These are phyloP conservation scores for Montipora capricornis DNA, from an alignment of 64 coral and sea anemone species.

Conservation along the genomic window DNA sequence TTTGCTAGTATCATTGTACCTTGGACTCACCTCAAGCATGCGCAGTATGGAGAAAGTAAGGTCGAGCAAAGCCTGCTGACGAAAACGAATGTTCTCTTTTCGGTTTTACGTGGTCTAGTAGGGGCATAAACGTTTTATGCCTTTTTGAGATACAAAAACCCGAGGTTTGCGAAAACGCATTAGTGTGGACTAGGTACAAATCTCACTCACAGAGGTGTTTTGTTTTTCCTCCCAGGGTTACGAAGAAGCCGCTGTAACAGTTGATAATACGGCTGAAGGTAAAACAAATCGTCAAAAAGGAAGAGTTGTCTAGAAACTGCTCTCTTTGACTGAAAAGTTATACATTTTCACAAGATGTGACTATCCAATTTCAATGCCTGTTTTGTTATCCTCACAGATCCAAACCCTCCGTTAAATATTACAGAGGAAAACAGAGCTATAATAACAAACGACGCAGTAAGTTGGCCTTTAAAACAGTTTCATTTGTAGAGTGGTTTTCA, in stretches of 20 bases:
- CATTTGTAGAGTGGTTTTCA: background rate
- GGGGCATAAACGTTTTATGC: too few species aligned
- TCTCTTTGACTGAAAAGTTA: background rate
- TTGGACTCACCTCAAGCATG: too few species aligned
- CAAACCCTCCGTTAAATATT: conserved; percentile 60
- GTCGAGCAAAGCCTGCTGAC: too few species aligned
- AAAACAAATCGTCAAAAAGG: background rate
- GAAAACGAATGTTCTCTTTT: too few species aligned
- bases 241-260: conserved; percentile 62
- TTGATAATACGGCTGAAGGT: conserved; percentile 85
- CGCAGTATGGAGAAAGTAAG: too few species aligned
- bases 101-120: too few species aligned
- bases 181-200: too few species aligned
- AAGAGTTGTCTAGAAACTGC: background rate
- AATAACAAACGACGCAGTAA: conserved; percentile 46
- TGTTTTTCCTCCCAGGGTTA: conserved; percentile 35
- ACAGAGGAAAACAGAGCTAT: conserved; percentile 76
- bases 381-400: conserved; percentile 47
- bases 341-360: background rate
- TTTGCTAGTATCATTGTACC: too few species aligned
- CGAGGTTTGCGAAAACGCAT: too few species aligned
- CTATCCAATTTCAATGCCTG: background rate
- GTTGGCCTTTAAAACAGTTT: background rate
- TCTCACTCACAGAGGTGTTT: background rate
- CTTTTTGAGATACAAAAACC: too few species aligned